phyloP scores from a whole-genome alignment of 1,140 invertebrate species.

The Microvelia longipes region DNA sequence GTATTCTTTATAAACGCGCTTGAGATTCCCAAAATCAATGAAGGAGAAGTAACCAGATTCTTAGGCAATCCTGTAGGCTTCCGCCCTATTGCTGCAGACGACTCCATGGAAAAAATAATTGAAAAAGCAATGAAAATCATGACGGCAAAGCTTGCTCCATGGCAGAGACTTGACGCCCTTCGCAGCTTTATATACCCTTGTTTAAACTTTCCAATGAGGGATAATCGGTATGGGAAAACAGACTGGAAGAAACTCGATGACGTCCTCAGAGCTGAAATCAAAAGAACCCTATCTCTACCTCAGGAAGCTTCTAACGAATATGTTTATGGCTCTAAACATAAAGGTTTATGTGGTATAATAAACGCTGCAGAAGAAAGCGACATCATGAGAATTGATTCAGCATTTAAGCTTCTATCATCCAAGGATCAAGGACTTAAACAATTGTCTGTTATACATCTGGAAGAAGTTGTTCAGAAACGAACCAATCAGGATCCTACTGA shows the following conservation, averaged over 20 bases:
- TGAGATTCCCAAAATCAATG: neutral
- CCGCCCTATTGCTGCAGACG: constrained; percentile 16
- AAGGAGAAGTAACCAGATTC: constrained; percentile 21
- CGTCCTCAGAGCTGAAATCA: constrained; percentile 18
- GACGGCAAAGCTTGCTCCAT: constrained; percentile 25
- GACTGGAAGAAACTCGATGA: constrained; percentile 18
- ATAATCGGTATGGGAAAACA: constrained; percentile 18
- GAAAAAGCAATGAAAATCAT: constrained; percentile 12
- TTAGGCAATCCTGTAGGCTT: constrained; percentile 24
- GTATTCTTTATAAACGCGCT: neutral
- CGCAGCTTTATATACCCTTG: constrained; percentile 26
- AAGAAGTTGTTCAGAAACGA: neutral
- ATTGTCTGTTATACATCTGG: neutral
- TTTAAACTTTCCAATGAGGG: constrained; percentile 24
- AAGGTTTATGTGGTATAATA: neutral
- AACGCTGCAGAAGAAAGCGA: neutral
- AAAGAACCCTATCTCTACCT: constrained; percentile 24
- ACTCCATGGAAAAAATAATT: constrained; percentile 12
- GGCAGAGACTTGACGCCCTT: constrained; percentile 30
- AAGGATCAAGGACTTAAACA: neutral
- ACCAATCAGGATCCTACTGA: neutral
- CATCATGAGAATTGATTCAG: neutral
- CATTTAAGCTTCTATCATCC: constrained; percentile 2
- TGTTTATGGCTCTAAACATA: constrained; percentile 9
- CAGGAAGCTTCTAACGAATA: constrained; percentile 23